Percentiles rank a stretch among this genome's conserved stretches.
These are phyloP conservation scores for Mactra quadrangularis DNA, from an alignment of 1,140 invertebrate species.

Conservation along the genomic window DNA sequence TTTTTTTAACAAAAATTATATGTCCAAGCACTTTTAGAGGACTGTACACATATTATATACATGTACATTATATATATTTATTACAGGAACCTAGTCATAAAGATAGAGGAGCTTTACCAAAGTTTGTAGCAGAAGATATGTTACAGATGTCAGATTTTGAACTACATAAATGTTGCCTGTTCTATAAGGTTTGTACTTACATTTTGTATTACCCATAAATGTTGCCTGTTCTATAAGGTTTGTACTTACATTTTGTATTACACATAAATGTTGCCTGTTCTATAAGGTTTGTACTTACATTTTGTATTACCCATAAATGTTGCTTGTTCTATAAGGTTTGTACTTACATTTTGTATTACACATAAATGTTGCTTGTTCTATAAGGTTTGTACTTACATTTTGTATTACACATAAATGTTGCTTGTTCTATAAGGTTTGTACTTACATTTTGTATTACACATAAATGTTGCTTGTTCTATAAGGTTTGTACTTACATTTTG, in stretches of 20 bases:
- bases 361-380: not conserved
- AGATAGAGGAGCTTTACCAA: slow-evolving; percentile 88
- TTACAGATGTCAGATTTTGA: slow-evolving; percentile 95
- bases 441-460: not conserved
- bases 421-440: not conserved
- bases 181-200: slow-evolving; percentile 82
- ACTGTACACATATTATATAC: no score
- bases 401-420: not conserved
- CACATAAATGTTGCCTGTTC: slow-evolving; percentile 88
- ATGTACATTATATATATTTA: no score
- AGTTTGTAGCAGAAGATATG: slow-evolving; percentile 95
- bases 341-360: no score
- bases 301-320: slow-evolving; percentile 94
- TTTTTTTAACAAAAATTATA: no score
- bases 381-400: not conserved
- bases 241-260: slow-evolving; percentile 92
- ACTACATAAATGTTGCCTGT: slow-evolving; percentile 90
- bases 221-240: slow-evolving; percentile 87
- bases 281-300: slow-evolving; percentile 85
- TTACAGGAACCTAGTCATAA: slow-evolving; percentile 87
- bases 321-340: slow-evolving; percentile 86
- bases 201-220: slow-evolving; percentile 94
- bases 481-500: not conserved
- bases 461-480: not conserved
- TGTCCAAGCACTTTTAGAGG: no score